A percentile compares a stretch with the other conserved stretches of the same genome.
These are phyloP conservation scores for Clarias macrocephalus DNA, from an alignment of 2,113 vertebrate species.

Conservation along the genomic window DNA sequence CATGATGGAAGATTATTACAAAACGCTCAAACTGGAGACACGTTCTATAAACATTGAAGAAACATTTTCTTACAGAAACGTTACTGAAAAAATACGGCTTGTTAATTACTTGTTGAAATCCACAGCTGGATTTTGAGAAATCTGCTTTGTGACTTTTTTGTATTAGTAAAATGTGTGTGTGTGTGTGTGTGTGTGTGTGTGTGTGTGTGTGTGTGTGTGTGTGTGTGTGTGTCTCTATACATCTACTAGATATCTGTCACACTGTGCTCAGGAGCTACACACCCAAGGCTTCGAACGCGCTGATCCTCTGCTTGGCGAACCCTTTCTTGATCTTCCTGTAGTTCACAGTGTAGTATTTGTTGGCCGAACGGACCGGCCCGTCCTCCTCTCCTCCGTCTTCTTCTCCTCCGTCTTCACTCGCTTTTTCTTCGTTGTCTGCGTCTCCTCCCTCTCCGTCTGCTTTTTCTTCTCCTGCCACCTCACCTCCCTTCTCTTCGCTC, in stretches of 20 bases:
- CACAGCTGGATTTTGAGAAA: background rate
- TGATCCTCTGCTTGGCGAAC: conserved; percentile 10
- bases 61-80: background rate
- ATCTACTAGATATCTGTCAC: background rate
- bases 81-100: background rate
- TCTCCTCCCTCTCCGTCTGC: background rate
- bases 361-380: background rate
- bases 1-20: background rate
- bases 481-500: background rate
- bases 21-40: background rate
- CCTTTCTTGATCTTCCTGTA: conserved; percentile 32
- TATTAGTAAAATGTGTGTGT: background rate
- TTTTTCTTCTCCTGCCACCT: background rate
- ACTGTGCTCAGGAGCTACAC: background rate
- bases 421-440: background rate
- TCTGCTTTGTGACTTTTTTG: background rate
- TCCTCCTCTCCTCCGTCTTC: background rate
- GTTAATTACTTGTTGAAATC: background rate
- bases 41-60: background rate
- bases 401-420: background rate
- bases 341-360: conserved; percentile 12
- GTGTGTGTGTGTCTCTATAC: too few relatives aligned
- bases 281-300: background rate
- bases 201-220: too few relatives aligned
- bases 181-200: background rate